Evolutionary conservation across 2,113 vertebrate genomes (phyloP), one percentile per base, ranked within the genome.

Genomic region (Rhineura floridana): DNA sequence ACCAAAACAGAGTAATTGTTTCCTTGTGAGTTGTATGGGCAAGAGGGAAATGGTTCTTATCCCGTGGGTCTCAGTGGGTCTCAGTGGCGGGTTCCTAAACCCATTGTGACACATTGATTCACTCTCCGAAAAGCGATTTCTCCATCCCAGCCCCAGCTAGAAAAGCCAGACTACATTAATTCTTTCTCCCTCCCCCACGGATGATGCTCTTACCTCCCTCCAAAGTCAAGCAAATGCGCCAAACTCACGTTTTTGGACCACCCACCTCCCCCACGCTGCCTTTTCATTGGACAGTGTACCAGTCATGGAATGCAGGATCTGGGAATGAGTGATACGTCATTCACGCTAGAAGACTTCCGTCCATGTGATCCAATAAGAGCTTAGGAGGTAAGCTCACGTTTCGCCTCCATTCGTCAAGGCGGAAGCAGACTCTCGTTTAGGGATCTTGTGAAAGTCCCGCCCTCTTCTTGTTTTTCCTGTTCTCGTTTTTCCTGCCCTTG

Each of bases 111-210:
- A 5, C 1, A 25, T 21, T 21, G 25, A 28, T 28, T 8, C 62
- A 17, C 25, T 9, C 62, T 28, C 23, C 25, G 62, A 65, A 4
- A 28, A 65, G 62, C 62, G 12, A 7, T 8, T 2, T 28, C 62
- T 65, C 62, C 25, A 65, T 28, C 28, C 9, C 62, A 65, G 62
- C 62, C 23, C 62, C 62, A 65, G 9, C 4, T 25, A 65, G 62
- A 65, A 59, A 65, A 25, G 25, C 62, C 12, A 65, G 62, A n/a
- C n/a, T n/a, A n/a, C n/a, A n/a, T n/a, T n/a, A n/a, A n/a, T n/a
- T n/a, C n/a, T n/a, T n/a, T n/a, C n/a, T n/a, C n/a, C n/a, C 2
- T 77, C n/a, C 4, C 3, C 42, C 4, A 11, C 6, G 2, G 44
- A 81, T 23, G n/a, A 48, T 76, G 52, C 72, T 12, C 21, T 36